Evolutionary conservation across 53 echinoderm and acorn worm genomes (phyloP).

Genomic region (Apostichopus leukothele): DNA sequence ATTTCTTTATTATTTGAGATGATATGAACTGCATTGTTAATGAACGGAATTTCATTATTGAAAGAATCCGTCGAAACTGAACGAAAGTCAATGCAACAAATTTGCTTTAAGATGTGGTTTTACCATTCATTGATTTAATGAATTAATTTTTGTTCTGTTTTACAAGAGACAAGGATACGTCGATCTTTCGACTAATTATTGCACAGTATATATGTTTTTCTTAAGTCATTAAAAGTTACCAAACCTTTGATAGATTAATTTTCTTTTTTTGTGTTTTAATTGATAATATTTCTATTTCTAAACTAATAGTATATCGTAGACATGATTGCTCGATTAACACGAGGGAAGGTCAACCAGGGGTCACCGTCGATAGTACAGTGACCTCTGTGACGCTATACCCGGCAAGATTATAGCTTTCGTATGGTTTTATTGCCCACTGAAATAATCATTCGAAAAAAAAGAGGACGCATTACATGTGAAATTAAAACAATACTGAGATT

Average conservation of each 20-base stretch:
- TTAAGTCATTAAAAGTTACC: background rate
- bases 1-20: too few species aligned
- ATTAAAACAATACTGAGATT: background rate
- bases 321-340: conserved; percentile 37
- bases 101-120: too few species aligned
- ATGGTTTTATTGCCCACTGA: conserved; percentile 33
- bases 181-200: too few species aligned
- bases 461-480: background rate
- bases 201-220: background rate
- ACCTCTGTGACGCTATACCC: conserved; percentile 35
- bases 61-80: too few species aligned
- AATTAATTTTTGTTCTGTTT: too few species aligned
- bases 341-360: conserved; percentile 25
- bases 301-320: background rate
- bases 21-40: too few species aligned
- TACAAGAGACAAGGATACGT: too few species aligned
- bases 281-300: background rate
- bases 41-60: too few species aligned
- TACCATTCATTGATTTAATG: too few species aligned
- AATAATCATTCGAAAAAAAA: background rate
- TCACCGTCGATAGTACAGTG: background rate
- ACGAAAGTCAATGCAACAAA: too few species aligned
- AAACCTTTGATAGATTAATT: too few species aligned
- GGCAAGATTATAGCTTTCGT: conserved; percentile 40
- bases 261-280: too few species aligned